Evolutionary conservation across 2,888 invertebrate genomes (phyloP).

Genomic region (Himalopsyche japonica): DNA sequence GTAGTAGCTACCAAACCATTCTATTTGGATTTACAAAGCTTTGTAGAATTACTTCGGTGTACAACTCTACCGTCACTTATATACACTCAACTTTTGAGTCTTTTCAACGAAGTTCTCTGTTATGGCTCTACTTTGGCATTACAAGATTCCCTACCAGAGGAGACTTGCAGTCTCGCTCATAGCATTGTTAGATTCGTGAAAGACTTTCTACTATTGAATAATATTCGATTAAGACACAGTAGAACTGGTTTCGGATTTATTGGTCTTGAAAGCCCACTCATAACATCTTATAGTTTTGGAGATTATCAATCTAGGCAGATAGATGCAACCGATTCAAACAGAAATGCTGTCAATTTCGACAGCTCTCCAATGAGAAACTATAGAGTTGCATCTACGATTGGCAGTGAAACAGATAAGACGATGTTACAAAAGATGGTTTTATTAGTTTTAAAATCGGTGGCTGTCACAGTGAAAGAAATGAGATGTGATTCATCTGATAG

Average conservation of each 20-base stretch:
- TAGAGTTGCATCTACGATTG: conserved; percentile 44
- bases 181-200: conserved; percentile 84
- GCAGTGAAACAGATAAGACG: conserved; percentile 69
- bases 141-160: conserved; percentile 85
- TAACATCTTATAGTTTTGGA: conserved; percentile 51
- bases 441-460: conserved; percentile 85
- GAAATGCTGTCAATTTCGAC: conserved; percentile 46
- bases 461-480: conserved; percentile 88
- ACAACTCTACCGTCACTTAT: conserved; percentile 77
- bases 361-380: conserved; percentile 52
- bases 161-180: conserved; percentile 85
- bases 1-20: conserved; percentile 88
- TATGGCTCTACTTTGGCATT: conserved; percentile 88
- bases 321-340: background rate
- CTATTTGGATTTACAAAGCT: conserved; percentile 80
- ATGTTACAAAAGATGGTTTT: conserved; percentile 84
- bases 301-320: background rate
- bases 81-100: conserved; percentile 81
- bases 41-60: conserved; percentile 72
- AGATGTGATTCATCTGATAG: conserved; percentile 85
- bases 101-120: conserved; percentile 88
- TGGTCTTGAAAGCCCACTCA: conserved; percentile 53
- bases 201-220: conserved; percentile 75
- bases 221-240: conserved; percentile 54
- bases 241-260: conserved; percentile 56